Conservation (phyloP, 1,140 invertebrate genomes). For the Parasteatoda tepidariorum region DNA sequence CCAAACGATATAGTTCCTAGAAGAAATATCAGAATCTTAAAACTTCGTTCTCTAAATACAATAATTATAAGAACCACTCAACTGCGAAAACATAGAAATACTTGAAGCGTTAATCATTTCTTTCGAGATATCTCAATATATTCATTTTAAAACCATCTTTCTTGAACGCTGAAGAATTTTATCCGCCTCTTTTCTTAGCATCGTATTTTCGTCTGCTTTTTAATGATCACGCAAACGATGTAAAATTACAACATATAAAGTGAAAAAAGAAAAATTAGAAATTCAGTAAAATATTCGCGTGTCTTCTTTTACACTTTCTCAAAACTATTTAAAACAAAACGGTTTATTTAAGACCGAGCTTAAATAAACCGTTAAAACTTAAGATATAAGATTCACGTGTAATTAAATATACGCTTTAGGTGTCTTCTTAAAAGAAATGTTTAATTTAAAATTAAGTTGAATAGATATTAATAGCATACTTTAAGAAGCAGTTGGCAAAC, state of each 20-base stretch:
- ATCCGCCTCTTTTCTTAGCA: not conserved
- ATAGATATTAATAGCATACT: no score
- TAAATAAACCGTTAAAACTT: no score
- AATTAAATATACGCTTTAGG: no score
- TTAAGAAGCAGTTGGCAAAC: no score
- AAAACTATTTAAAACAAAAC: not conserved
- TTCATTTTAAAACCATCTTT: not conserved
- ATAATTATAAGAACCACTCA: not conserved
- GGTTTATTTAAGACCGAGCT: not conserved
- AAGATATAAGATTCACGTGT: no score
- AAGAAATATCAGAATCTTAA: not conserved
- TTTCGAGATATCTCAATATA: not conserved
- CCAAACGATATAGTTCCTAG: not conserved
- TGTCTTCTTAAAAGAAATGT: no score
- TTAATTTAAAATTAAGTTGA: no score
- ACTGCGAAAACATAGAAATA: not conserved
- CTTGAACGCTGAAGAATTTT: not conserved
- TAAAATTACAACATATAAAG: not conserved
- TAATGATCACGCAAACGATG: not conserved
- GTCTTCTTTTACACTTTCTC: not conserved
- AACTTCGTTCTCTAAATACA: not conserved
- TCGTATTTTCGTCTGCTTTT: not conserved
- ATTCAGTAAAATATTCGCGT: not conserved
- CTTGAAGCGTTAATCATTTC: not conserved
- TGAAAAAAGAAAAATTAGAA: not conserved